phyloP scores from a whole-genome alignment of 2,888 invertebrate species.

The Drosophila crucigera region DNA sequence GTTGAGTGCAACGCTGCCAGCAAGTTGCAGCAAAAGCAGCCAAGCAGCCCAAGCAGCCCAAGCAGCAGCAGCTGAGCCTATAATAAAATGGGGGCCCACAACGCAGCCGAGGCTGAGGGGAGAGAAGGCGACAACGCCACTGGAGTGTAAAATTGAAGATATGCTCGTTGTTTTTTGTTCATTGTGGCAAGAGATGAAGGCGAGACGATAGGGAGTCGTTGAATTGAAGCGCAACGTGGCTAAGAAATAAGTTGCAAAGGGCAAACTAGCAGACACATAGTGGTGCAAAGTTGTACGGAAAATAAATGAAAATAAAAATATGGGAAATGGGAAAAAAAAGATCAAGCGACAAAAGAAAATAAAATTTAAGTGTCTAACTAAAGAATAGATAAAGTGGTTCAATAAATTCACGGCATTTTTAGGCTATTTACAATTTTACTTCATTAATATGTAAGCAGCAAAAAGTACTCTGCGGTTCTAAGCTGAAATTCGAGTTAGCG shows the following conservation, averaged over 20 bases:
- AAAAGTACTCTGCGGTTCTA: background rate
- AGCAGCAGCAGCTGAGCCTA: constrained; percentile 41
- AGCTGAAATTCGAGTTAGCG: background rate
- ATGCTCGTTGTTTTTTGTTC: constrained; percentile 38
- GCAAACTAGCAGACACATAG: constrained; percentile 47
- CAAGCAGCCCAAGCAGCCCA: constrained; percentile 31
- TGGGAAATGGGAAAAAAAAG: too few relatives aligned
- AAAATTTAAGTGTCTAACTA: background rate
- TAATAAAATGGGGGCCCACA: constrained; percentile 31
- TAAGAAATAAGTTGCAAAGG: constrained; percentile 64
- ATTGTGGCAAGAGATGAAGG: constrained; percentile 12
- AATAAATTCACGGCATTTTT: background rate
- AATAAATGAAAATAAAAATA: background rate
- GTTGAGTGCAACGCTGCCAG: constrained; percentile 64
- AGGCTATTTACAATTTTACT: background rate
- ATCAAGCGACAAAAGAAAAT: background rate
- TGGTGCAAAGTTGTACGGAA: constrained; percentile 33
- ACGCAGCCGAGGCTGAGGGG: constrained; percentile 1
- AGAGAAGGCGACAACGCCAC: constrained; percentile 30
- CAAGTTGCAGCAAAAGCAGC: constrained; percentile 24
- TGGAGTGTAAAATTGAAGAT: constrained; percentile 72
- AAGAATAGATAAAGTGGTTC: background rate
- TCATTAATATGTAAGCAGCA: background rate
- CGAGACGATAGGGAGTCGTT: constrained; percentile 39
- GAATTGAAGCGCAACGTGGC: constrained; percentile 73